These are phyloP conservation scores for Panulirus ornatus DNA, from an alignment of 1,140 invertebrate species.

Conservation along the genomic window DNA sequence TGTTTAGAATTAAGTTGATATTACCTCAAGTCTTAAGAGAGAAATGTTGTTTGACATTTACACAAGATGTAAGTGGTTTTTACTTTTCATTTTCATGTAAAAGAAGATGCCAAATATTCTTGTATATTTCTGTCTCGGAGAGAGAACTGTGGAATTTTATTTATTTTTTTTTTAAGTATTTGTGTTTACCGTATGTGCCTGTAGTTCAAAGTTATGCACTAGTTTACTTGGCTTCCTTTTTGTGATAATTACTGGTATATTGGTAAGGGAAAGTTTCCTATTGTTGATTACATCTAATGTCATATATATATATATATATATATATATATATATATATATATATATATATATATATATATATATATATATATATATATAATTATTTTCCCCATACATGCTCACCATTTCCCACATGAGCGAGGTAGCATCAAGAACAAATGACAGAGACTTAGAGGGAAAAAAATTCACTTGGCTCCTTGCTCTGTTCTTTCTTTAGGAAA, in stretches of 20 bases:
- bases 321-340: no score
- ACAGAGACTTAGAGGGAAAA: no score
- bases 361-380: no score
- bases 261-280: neutral
- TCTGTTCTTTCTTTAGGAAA: no score
- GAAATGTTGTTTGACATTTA: neutral
- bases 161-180: slow-evolving; percentile 27
- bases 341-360: no score
- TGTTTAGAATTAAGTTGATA: no score
- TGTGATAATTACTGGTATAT: neutral
- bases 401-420: no score
- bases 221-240: slow-evolving; percentile 22
- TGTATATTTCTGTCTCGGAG: neutral
- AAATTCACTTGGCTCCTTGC: no score
- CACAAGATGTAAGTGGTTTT: neutral
- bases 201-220: slow-evolving; percentile 38
- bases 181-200: slow-evolving; percentile 47
- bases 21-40: no score
- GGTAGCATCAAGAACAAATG: no score
- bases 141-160: neutral
- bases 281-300: slow-evolving; percentile 19
- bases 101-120: neutral
- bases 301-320: neutral
- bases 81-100: neutral
- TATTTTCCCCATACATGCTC: no score